phyloP scores from a whole-genome alignment of 2,888 invertebrate genomes.

The Mythimna impura region DNA sequence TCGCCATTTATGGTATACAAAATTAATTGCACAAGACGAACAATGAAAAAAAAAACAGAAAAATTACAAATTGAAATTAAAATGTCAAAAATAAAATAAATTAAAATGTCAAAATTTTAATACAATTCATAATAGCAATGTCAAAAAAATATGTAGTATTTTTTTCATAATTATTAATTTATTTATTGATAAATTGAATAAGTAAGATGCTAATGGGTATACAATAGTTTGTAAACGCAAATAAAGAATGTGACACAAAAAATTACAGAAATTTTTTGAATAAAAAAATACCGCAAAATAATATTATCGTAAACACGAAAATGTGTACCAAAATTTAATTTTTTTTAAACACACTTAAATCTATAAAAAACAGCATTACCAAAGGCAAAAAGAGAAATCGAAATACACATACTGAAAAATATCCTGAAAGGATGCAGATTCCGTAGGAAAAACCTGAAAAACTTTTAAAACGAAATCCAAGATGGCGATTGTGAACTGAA shows the following conservation, averaged over 20 bases:
- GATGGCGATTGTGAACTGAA: slow-evolving; percentile 56
- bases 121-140: too few species aligned
- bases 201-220: background rate
- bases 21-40: too few species aligned
- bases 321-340: too few species aligned
- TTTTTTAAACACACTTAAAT: background rate
- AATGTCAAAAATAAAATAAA: too few species aligned
- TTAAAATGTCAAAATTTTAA: too few species aligned
- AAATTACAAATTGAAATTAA: too few species aligned
- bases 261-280: background rate
- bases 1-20: too few species aligned
- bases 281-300: background rate
- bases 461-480: slow-evolving; percentile 49
- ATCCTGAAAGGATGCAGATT: background rate
- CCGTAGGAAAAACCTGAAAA: slow-evolving; percentile 14
- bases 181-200: too few species aligned
- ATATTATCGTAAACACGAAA: background rate
- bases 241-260: background rate
- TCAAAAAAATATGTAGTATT: too few species aligned
- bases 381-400: background rate
- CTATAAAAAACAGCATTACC: background rate
- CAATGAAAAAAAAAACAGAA: too few species aligned
- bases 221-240: background rate
- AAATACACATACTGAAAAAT: background rate
- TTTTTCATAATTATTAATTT: too few species aligned